phyloP scores from a whole-genome alignment of 2,797 vertebrate genomes.

The Tachyglossus aculeatus region DNA sequence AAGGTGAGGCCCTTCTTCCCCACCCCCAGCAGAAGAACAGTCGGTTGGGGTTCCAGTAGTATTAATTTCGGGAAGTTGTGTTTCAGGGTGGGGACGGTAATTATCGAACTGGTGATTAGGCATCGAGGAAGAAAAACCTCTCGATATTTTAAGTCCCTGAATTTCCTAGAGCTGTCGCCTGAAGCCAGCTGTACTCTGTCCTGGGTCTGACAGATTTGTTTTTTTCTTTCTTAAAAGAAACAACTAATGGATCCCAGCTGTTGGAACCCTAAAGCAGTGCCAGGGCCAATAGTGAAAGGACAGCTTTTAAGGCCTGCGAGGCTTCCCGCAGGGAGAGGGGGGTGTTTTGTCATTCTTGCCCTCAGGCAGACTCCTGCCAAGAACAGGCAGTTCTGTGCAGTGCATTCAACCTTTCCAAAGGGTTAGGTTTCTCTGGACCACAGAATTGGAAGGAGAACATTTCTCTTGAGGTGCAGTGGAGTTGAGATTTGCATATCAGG shows the following conservation, averaged over 20 bases:
- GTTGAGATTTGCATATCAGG: slow-evolving; percentile 6
- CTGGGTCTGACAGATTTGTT: not conserved
- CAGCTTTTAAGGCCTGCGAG: not conserved
- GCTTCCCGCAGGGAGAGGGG: not conserved
- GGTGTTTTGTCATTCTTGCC: not conserved
- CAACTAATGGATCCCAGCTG: slow-evolving; percentile 14
- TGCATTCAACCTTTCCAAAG: slow-evolving; percentile 20
- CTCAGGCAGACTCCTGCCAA: not conserved
- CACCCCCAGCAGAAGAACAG: no score
- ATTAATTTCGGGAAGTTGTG: no score
- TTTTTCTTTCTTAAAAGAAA: not conserved
- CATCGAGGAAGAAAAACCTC: not conserved
- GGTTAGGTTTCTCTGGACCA: slow-evolving; percentile 18
- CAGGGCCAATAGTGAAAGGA: not conserved
- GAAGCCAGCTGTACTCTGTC: not conserved
- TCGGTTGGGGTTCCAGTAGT: no score
- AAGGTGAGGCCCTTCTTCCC: slow-evolving; percentile 77
- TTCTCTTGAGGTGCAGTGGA: slow-evolving; percentile 2
- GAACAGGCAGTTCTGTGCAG: slow-evolving; percentile 37
- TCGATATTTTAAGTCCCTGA: not conserved
- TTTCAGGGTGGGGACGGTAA: no score
- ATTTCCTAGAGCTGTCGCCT: not conserved
- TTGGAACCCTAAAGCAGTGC: not conserved
- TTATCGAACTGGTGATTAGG: no score
- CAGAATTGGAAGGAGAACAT: slow-evolving; percentile 39